A percentile compares a stretch with the other conserved stretches of the same genome.
These are phyloP conservation scores for Diplosoma virens DNA, from an alignment of 23 tunicate genomes.

Conservation along the genomic window DNA sequence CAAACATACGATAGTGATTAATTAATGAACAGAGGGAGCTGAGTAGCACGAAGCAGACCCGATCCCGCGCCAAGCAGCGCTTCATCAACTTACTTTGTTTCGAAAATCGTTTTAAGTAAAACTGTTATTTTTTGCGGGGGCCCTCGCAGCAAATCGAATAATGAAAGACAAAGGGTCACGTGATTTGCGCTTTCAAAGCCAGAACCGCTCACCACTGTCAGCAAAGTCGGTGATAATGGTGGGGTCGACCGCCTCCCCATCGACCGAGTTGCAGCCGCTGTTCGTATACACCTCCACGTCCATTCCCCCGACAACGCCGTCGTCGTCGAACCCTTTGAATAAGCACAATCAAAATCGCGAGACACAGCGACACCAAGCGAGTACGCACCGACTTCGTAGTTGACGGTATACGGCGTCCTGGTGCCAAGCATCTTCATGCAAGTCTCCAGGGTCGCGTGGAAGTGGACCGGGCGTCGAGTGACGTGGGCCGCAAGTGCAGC, in stretches of 20 bases:
- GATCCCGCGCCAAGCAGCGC: too few species aligned
- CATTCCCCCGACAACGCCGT: constrained; percentile 27
- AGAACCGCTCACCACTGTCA: constrained; percentile 50
- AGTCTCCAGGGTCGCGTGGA: constrained; percentile 55
- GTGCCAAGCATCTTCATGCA: constrained; percentile 74
- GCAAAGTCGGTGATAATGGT: neutral
- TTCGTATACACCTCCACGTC: constrained; percentile 24
- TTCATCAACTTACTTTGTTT: too few species aligned
- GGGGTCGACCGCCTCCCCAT: constrained; percentile 18
- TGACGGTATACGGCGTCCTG: constrained; percentile 39
- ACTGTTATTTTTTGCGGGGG: too few species aligned
- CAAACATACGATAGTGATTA: too few species aligned
- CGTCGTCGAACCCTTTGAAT: constrained; percentile 27
- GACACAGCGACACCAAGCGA: too few species aligned
- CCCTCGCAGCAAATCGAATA: too few species aligned
- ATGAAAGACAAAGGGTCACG: too few species aligned
- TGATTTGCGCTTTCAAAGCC: too few species aligned
- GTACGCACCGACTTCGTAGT: constrained; percentile 63
- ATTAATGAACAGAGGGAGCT: too few species aligned
- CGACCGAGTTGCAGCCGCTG: constrained; percentile 30
- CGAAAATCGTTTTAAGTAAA: too few species aligned
- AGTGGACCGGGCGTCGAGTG: constrained; percentile 65
- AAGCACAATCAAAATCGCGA: too few species aligned
- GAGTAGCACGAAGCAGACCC: too few species aligned
- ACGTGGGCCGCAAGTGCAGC: constrained; percentile 70